Evolutionary conservation across 2,888 invertebrate species (phyloP), one percentile per base, ranked within the genome.

Genomic region (Andricus quercusramuli): DNA sequence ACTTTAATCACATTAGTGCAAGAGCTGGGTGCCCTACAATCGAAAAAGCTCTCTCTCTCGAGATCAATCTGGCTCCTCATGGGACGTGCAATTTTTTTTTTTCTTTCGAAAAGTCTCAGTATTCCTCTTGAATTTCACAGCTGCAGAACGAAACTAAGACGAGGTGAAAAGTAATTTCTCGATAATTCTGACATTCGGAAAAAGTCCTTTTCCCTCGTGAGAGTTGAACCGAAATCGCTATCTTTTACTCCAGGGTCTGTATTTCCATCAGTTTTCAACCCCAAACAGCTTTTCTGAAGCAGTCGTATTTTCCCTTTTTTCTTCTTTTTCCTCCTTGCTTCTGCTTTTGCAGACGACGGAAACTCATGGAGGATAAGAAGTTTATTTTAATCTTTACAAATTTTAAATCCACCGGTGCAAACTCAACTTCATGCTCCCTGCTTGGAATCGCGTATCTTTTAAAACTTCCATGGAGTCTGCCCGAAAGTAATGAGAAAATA

Each of bases 311-410:
- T 66, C 59, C 51, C 66, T 78, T 68, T 76, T 64, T 74, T 78
- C 77, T 78, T 44, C 56, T 51, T 51, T 20, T 68, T 64, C 74
- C 66, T 65, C 66, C 70, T 65, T 79, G 44, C 78, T 80, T 76
- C 79, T 66, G 37, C 70, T 47, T n/a, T 67, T 68, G 66, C 68
- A 76, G 64, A 44, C 78, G 22, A 65, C 80, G 41, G 65, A 17
- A 13, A 29, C 37, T 59, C 78, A 64, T 77, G 86, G 83, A 86
- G 90, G 91, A 89, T 90, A 89, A 90, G 90, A 91, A 91, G 88
- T 91, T 91, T 91, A 90, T 91, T 90, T 90, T 91, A 91, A 91
- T 91, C 91, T 91, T 89, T 89, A 87, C 87, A 88, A 88, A 91
- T 90, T 89, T 89, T 83, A 90, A 90, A 89, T 90, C 88, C 89